Base-by-base conservation (phyloP, 2,113 vertebrate species). In the Carassius auratus region DNA sequence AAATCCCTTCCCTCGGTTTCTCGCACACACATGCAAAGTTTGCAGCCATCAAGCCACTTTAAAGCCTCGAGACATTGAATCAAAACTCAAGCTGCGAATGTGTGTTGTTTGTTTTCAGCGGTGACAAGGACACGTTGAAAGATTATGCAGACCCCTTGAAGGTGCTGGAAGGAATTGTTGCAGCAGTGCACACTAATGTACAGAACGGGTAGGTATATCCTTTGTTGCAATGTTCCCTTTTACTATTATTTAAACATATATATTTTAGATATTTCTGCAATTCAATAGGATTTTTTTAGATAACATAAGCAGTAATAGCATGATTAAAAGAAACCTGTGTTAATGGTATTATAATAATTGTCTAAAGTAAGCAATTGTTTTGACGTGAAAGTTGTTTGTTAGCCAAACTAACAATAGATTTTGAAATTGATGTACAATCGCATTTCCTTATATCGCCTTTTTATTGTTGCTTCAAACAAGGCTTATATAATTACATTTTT, bases 81-180 rank as follows among this genome's bases (percentile, higher is more conserved):
- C 57, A 79, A 79, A 77, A 62, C 77, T 79, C 57, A 61, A 62
- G 55, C 57, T 48, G 9, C 0, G 45, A 3, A 48, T 48, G 45
- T 48, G 45, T 48, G 45, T 42, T 90, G 88, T 30, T 59, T 59
- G 57, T 78, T 76, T 83, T 74, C 90, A 95, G 94, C 6, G 92
- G 92, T 86, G 91, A 93, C 76, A 83, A 90, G 38, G 91, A 89
- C n/a, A 42, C 86, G 66, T 84, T 92, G 85, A 90, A 90, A 86
- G 91, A 92, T 86, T 93, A 91, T 88, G 85, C 92, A 83, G 86
- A 93, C 71, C 92, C 93, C 73, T 92, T 94, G n/a, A 81, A 87
- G 73, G 92, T 94, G 61, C 88, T 94, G 89, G 92, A 95, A 86
- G 91, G 90, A 84, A 90, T 94, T 76, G 93, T 95, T 87, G 90